Evolutionary conservation across 2,797 vertebrate species (phyloP).

Genomic region (Coregonus suidteri): DNA sequence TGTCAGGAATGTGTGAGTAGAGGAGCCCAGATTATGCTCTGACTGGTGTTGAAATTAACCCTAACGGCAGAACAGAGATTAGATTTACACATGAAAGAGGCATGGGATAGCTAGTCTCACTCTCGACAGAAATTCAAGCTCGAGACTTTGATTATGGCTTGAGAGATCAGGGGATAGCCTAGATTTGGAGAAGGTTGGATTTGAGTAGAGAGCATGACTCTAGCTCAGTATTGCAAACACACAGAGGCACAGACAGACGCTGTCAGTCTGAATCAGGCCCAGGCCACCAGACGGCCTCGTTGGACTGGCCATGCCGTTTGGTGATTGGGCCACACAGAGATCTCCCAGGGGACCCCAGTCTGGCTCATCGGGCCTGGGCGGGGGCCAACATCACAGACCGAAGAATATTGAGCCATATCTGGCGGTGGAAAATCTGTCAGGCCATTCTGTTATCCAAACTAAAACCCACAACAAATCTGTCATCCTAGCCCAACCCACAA

Average conservation of each 20-base stretch:
- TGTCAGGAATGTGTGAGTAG: background rate
- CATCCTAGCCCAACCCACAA: background rate
- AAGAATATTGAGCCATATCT: conserved; percentile 30
- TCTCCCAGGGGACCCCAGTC: conserved; percentile 21
- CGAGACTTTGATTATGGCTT: background rate
- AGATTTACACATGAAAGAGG: background rate
- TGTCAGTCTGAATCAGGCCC: conserved; percentile 37
- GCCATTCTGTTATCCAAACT: conserved; percentile 11
- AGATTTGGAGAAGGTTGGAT: conserved; percentile 27
- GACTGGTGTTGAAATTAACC: conserved; percentile 10
- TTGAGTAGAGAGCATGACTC: background rate
- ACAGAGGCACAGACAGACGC: conserved; percentile 24
- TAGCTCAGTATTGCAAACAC: conserved; percentile 10
- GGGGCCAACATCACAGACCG: conserved; percentile 20
- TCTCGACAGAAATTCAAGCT: background rate
- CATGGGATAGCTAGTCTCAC: too few species aligned
- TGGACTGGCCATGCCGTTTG: conserved; percentile 24
- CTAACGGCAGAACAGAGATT: conserved; percentile 5
- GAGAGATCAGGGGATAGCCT: background rate
- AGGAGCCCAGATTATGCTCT: background rate
- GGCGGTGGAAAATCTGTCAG: conserved; percentile 22
- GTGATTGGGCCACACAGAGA: conserved; percentile 44
- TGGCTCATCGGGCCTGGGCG: conserved; percentile 6
- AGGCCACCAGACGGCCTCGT: conserved; percentile 28
- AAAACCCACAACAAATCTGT: background rate